Percentiles rank a stretch among this genome's conserved stretches.
phyloP scores from a whole-genome alignment of 2,797 vertebrate species.

The Gambelia wislizenii region DNA sequence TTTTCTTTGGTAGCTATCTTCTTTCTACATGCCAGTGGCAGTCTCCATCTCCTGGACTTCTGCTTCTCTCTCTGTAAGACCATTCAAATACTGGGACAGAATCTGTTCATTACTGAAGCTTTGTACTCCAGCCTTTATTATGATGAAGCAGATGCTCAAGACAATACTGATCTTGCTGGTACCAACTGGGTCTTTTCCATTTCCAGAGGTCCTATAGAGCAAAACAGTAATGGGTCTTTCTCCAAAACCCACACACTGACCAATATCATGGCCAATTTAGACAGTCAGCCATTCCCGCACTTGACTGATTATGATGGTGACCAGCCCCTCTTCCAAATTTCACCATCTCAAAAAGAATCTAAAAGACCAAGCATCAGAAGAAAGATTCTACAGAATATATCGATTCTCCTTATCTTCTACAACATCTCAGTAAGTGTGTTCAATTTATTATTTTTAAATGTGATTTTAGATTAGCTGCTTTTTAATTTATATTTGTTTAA shows the following conservation, averaged over 20 bases:
- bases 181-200: slow-evolving; percentile 47
- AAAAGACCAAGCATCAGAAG: slow-evolving; percentile 72
- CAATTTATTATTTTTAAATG: too few relatives aligned
- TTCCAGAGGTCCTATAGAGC: slow-evolving; percentile 11
- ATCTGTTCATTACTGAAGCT: slow-evolving; percentile 85
- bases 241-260: slow-evolving; percentile 10
- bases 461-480: too few relatives aligned
- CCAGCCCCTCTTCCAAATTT: slow-evolving; percentile 6
- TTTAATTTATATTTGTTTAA: too few relatives aligned
- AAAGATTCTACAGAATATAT: slow-evolving; percentile 83
- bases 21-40: slow-evolving; percentile 68
- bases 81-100: slow-evolving; percentile 84
- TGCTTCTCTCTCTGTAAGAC: slow-evolving; percentile 80
- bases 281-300: slow-evolving; percentile 6
- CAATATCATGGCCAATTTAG: slow-evolving; percentile 24
- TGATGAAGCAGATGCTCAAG: not conserved
- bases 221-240: slow-evolving; percentile 2
- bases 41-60: slow-evolving; percentile 80
- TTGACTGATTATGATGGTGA: not conserved
- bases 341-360: slow-evolving; percentile 2
- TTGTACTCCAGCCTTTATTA: slow-evolving; percentile 64
- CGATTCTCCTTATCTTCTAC: slow-evolving; percentile 80
- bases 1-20: slow-evolving; percentile 84
- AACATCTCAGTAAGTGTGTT: slow-evolving; percentile 81
- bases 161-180: not conserved